These are phyloP conservation scores for Onychostoma macrolepis DNA, from an alignment of 2,113 vertebrate species.

Conservation along the genomic window DNA sequence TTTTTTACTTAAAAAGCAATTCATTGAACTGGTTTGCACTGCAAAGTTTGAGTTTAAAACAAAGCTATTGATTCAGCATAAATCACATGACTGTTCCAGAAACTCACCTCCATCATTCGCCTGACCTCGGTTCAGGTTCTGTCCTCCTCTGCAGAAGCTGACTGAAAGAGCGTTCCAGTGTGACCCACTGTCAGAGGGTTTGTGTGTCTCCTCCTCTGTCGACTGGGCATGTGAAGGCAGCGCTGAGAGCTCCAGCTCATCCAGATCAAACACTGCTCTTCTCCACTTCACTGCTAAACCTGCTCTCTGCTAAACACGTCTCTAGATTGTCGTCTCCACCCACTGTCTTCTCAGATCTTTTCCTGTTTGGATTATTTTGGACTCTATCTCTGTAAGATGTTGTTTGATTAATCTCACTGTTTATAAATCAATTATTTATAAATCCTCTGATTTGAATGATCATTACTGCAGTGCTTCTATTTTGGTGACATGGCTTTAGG, in stretches of 20 bases:
- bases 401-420: not conserved
- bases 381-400: conserved; percentile 23
- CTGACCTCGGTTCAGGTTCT: not conserved
- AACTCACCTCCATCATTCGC: conserved; percentile 69
- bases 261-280: not conserved
- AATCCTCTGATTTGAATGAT: not conserved
- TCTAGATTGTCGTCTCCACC: conserved; percentile 63
- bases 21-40: not conserved
- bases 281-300: conserved; percentile 58
- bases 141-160: conserved; percentile 22
- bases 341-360: conserved; percentile 67
- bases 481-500: not conserved
- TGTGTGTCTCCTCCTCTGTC: not conserved
- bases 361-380: conserved; percentile 70
- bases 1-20: not conserved
- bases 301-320: conserved; percentile 43
- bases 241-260: not conserved
- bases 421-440: not conserved
- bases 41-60: not conserved
- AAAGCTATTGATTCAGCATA: not conserved
- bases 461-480: not conserved
- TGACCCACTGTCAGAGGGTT: not conserved
- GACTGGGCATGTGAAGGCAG: not conserved
- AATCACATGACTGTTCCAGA: not conserved
- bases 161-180: not conserved